Evolutionary conservation across 2,797 vertebrate species (phyloP).

Genomic region (Echiichthys vipera): DNA sequence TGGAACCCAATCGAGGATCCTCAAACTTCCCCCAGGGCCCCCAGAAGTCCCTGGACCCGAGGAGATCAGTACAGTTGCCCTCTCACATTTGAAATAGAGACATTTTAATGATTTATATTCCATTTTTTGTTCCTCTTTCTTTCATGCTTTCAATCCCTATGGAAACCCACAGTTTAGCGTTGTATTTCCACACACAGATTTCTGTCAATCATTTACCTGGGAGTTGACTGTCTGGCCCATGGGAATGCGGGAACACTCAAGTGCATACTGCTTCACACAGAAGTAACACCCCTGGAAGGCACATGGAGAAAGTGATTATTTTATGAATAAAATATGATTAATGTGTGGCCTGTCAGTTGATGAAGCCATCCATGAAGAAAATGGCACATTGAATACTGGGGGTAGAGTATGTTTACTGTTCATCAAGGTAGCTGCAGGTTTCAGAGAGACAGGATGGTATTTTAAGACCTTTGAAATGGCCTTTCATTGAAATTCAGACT

Average conservation of each 20-base stretch:
- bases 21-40: not conserved
- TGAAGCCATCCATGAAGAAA: not conserved
- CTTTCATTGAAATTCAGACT: not conserved
- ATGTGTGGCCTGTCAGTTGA: not conserved
- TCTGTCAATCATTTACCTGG: conserved; percentile 87
- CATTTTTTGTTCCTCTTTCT: not conserved
- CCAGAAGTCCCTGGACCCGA: not conserved
- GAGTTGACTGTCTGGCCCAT: conserved; percentile 99
- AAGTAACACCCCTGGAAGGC: conserved; percentile 93
- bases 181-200: not conserved
- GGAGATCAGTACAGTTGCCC: not conserved
- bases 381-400: not conserved
- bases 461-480: conserved; percentile 2
- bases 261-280: conserved; percentile 97
- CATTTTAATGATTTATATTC: not conserved
- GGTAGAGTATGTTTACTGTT: not conserved
- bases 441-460: not conserved
- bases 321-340: not conserved
- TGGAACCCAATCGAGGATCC: not conserved
- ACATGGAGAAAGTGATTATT: not conserved
- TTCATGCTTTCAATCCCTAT: not conserved
- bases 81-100: not conserved
- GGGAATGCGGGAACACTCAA: conserved; percentile 97
- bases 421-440: not conserved
- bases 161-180: not conserved